Evolutionary conservation across 92 coral and sea anemone species (phyloP).

Genomic region (Desmophyllum pertusum): DNA sequence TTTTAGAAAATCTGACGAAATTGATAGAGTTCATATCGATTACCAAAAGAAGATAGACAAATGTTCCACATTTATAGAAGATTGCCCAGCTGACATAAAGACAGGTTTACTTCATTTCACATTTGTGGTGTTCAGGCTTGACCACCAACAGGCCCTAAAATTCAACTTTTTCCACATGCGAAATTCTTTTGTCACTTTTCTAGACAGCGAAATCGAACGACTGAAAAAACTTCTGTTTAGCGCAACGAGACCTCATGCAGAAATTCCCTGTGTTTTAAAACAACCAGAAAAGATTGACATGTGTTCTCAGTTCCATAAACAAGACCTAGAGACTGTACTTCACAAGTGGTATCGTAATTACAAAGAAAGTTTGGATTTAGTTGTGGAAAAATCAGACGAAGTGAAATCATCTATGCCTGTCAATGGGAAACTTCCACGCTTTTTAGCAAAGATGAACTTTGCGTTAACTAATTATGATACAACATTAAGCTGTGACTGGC

Average conservation of each 20-base stretch:
- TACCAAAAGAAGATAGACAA: conserved; percentile 28
- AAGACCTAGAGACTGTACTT: conserved; percentile 15
- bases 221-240: neutral
- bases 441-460: conserved; percentile 12
- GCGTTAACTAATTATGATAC: conserved; percentile 20
- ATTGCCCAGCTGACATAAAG: conserved; percentile 13
- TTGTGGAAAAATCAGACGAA: neutral
- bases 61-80: neutral
- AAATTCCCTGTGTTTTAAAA: neutral
- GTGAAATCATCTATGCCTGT: conserved; percentile 7
- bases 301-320: neutral
- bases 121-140: conserved; percentile 6
- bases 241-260: conserved; percentile 32
- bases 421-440: conserved; percentile 9
- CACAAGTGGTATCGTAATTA: neutral
- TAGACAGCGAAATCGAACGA: neutral
- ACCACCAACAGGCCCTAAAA: neutral
- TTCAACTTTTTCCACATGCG: neutral
- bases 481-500: conserved; percentile 53
- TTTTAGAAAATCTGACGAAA: conserved; percentile 25
- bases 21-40: conserved; percentile 17
- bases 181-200: conserved; percentile 3
- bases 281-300: neutral
- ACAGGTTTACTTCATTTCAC: neutral
- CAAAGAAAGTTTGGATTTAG: conserved; percentile 18